Percentiles rank a stretch among this genome's conserved stretches.
These are phyloP conservation scores for Sarcophilus harrisii DNA, from an alignment of 2,797 vertebrate genomes.

Conservation along the genomic window DNA sequence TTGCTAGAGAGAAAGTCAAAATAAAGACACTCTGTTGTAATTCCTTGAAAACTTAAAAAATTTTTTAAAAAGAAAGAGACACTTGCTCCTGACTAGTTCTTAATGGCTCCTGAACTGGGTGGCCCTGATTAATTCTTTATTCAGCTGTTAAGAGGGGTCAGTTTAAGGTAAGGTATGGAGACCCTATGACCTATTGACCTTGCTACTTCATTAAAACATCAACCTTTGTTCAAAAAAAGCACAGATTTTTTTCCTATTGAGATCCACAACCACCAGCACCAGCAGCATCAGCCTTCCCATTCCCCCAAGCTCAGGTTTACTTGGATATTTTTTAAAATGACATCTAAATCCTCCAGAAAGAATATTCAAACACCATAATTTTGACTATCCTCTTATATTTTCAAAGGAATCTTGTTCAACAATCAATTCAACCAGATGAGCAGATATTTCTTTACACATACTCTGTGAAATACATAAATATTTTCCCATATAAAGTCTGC, in stretches of 20 bases:
- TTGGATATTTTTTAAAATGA: not conserved
- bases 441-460: not conserved
- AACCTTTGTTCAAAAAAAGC: not conserved
- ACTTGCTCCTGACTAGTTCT: not conserved
- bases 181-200: not conserved
- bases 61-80: not conserved
- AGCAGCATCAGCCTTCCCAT: not conserved
- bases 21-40: not conserved
- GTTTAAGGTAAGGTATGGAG: not conserved
- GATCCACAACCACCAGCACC: not conserved
- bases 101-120: not conserved
- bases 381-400: not conserved
- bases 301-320: not conserved
- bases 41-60: not conserved
- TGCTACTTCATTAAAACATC: not conserved
- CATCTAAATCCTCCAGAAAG: not conserved
- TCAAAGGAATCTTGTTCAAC: not conserved
- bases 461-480: not conserved
- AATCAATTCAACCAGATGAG: not conserved
- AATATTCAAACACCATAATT: conserved; percentile 11
- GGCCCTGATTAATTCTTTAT: not conserved
- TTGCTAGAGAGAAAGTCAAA: not conserved
- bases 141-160: not conserved
- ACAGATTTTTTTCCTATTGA: not conserved
- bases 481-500: not conserved